Evolutionary conservation across 2,888 invertebrate species (phyloP).

Genomic region (Aphelenchoides bicaudatus): DNA sequence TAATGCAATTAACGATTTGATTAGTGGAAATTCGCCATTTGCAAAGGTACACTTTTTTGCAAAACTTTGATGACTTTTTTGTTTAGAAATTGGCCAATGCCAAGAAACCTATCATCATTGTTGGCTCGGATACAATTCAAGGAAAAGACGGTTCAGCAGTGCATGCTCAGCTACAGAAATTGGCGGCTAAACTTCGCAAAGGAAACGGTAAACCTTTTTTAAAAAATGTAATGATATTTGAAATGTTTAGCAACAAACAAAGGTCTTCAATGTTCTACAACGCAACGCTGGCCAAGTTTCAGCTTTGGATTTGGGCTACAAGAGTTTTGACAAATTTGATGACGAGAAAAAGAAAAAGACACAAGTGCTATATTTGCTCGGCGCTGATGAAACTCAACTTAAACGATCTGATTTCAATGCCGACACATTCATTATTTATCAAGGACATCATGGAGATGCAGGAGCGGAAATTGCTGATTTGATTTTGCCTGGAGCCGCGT

Average conservation of each 20-base stretch:
- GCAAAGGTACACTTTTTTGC: conserved; percentile 40
- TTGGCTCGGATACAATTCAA: conserved; percentile 81
- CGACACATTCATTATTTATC: conserved; percentile 81
- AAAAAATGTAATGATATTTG: no score
- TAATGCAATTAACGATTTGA: conserved; percentile 72
- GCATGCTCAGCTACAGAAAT: conserved; percentile 46
- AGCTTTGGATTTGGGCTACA: conserved; percentile 88
- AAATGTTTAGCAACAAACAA: no score
- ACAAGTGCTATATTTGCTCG: conserved; percentile 80
- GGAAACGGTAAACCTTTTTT: conserved; percentile 27
- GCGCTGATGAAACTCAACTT: conserved; percentile 84
- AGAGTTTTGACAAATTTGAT: conserved; percentile 25
- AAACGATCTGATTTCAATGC: conserved; percentile 74
- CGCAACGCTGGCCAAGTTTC: conserved; percentile 82
- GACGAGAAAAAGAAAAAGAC: conserved; percentile 46
- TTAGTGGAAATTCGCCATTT: conserved; percentile 69
- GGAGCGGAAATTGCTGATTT: conserved; percentile 89
- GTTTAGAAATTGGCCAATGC: conserved; percentile 64
- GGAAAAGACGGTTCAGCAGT: conserved; percentile 73
- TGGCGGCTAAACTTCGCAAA: conserved; percentile 34
- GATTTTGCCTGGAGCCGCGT: conserved; percentile 87
- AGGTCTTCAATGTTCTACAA: conserved; percentile 89
- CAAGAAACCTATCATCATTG: conserved; percentile 81
- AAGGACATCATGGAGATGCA: conserved; percentile 86
- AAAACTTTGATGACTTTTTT: neutral